A percentile compares a stretch with the other conserved stretches of the same genome.
Conservation (phyloP, 2,113 vertebrate genomes). For the Macquaria ambigua region DNA sequence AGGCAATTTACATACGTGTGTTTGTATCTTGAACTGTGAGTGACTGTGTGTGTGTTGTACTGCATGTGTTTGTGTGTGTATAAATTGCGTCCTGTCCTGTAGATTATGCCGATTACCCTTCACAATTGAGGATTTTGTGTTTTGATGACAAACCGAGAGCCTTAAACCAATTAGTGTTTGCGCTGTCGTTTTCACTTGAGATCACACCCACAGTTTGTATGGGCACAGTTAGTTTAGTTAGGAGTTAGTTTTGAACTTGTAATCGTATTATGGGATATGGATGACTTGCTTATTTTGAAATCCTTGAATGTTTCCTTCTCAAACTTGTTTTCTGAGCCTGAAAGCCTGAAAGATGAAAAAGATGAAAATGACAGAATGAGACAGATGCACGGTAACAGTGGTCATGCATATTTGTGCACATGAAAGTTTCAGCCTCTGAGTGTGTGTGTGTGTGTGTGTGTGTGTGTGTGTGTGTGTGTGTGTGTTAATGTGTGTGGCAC, state of each 20-base stretch:
- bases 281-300: slow-evolving; percentile 39
- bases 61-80: neutral
- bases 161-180: slow-evolving; percentile 1
- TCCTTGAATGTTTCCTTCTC: neutral
- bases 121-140: neutral
- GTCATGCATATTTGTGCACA: slow-evolving; percentile 33
- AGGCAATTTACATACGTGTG: slow-evolving; percentile 28
- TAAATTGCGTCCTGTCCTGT: neutral
- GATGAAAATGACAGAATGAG: slow-evolving; percentile 35
- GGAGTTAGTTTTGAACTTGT: slow-evolving; percentile 19
- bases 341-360: slow-evolving; percentile 42
- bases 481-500: neutral
- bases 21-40: slow-evolving; percentile 10
- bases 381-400: slow-evolving; percentile 22
- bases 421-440: slow-evolving; percentile 15
- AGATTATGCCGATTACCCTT: slow-evolving; percentile 14
- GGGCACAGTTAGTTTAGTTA: neutral
- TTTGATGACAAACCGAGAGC: slow-evolving; percentile 14
- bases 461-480: neutral
- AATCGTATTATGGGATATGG: slow-evolving; percentile 26
- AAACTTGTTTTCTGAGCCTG: slow-evolving; percentile 33
- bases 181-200: neutral
- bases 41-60: slow-evolving; percentile 1
- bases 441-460: neutral
- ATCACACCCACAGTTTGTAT: slow-evolving; percentile 16